A percentile compares a stretch with the other conserved stretches of the same genome.
Evolutionary conservation across 2,797 vertebrate genomes (phyloP).

Genomic region (Neosalanx taihuensis): DNA sequence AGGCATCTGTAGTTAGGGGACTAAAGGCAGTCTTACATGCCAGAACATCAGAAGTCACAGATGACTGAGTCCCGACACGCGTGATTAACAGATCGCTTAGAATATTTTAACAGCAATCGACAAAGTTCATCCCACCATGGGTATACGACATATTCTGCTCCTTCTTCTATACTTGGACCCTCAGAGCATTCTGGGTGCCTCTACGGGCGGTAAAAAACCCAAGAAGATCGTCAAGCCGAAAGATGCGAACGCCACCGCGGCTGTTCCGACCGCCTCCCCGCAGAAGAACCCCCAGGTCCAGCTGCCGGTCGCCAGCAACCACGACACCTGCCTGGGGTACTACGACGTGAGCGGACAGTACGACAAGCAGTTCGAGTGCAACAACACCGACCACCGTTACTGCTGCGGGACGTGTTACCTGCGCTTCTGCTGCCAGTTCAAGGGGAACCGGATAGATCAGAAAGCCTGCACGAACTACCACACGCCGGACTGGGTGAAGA

Average conservation of each 20-base stretch:
- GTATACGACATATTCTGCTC: constrained; percentile 74
- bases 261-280: constrained; percentile 56
- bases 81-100: background rate
- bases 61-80: constrained; percentile 39
- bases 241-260: constrained; percentile 61
- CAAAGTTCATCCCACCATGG: constrained; percentile 64
- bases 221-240: constrained; percentile 61
- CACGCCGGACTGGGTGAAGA: constrained; percentile 85
- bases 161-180: constrained; percentile 79
- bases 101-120: constrained; percentile 10
- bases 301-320: constrained; percentile 58
- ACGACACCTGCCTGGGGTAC: constrained; percentile 93
- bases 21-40: constrained; percentile 41
- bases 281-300: constrained; percentile 58
- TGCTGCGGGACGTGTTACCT: constrained; percentile 97
- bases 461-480: constrained; percentile 89
- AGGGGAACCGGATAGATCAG: constrained; percentile 90
- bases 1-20: constrained; percentile 34
- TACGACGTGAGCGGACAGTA: constrained; percentile 97
- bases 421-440: constrained; percentile 97
- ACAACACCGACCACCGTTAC: constrained; percentile 95
- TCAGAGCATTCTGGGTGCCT: constrained; percentile 68
- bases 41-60: constrained; percentile 39
- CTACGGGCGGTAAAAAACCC: constrained; percentile 64
- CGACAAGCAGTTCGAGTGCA: constrained; percentile 95